phyloP scores from a whole-genome alignment of 2,797 vertebrate genomes.

The Gymnocypris eckloni region DNA sequence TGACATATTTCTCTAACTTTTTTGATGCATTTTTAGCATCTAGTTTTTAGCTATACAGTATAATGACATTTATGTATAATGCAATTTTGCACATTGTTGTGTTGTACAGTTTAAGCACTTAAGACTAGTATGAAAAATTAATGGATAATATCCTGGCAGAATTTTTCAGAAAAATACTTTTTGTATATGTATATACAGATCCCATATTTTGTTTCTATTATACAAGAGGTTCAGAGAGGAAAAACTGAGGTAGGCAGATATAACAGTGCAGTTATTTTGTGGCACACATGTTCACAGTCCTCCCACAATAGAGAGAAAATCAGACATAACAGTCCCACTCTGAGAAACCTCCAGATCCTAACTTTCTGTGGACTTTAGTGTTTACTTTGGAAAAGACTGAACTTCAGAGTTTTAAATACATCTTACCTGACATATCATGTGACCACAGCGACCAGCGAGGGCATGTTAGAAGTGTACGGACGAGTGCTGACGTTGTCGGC shows the following conservation, averaged over 20 bases:
- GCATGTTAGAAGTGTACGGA: conserved; percentile 58
- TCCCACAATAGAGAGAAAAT: conserved; percentile 39
- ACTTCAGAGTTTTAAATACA: conserved; percentile 57
- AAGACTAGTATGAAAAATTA: background rate
- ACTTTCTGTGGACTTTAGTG: conserved; percentile 39
- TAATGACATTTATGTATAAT: background rate
- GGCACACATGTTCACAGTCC: background rate
- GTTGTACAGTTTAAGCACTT: background rate
- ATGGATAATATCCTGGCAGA: background rate
- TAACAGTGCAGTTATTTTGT: conserved; percentile 2
- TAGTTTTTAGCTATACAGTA: background rate
- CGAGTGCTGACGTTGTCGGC: conserved; percentile 39
- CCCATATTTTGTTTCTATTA: background rate
- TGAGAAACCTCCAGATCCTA: conserved; percentile 34
- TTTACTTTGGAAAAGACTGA: conserved; percentile 57
- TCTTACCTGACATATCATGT: conserved; percentile 59
- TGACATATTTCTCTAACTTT: background rate
- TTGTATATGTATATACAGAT: background rate
- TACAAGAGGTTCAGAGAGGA: conserved; percentile 18
- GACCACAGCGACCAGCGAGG: conserved; percentile 61
- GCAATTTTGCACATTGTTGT: background rate
- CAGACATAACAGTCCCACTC: conserved; percentile 37
- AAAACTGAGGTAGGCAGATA: conserved; percentile 19
- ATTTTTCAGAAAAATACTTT: background rate
- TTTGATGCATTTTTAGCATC: background rate